These are phyloP conservation scores for Threskiornis aethiopicus DNA, from an alignment of 2,797 vertebrate genomes.

Conservation along the genomic window DNA sequence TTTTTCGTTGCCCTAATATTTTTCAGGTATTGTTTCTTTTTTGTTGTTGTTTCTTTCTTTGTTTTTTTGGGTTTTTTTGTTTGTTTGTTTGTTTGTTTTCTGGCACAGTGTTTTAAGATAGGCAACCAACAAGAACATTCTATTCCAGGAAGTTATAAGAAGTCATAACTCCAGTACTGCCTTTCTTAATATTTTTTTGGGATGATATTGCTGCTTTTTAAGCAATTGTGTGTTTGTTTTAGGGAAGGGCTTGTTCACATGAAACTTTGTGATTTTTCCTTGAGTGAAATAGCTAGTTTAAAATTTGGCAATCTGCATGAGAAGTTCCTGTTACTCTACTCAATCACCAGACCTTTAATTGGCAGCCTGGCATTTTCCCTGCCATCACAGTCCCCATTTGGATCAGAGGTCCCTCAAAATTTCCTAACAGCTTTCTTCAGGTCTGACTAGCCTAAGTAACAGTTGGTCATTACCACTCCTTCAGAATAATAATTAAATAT, in stretches of 20 bases:
- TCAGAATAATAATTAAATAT: neutral
- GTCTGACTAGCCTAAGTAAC: neutral
- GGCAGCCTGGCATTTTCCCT: neutral
- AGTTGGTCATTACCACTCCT: neutral
- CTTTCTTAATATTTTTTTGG: neutral
- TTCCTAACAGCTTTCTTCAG: neutral
- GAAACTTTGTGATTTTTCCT: neutral
- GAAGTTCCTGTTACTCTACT: neutral
- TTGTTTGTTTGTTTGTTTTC: neutral
- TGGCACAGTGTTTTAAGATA: neutral
- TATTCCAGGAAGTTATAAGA: neutral
- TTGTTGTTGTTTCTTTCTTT: neutral
- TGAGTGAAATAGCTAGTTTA: neutral
- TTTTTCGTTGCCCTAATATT: neutral
- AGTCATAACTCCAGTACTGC: neutral
- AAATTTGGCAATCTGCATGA: neutral
- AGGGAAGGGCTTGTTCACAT: neutral
- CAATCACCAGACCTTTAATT: neutral
- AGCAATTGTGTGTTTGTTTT: neutral
- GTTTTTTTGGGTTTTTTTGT: rapidly evolving
- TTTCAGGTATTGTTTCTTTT: neutral
- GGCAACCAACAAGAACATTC: neutral
- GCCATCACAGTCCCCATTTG: neutral
- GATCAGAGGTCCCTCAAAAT: neutral
- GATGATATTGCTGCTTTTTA: neutral